Conservation (phyloP, 2,113 vertebrate genomes). For the Salvator merianae region DNA sequence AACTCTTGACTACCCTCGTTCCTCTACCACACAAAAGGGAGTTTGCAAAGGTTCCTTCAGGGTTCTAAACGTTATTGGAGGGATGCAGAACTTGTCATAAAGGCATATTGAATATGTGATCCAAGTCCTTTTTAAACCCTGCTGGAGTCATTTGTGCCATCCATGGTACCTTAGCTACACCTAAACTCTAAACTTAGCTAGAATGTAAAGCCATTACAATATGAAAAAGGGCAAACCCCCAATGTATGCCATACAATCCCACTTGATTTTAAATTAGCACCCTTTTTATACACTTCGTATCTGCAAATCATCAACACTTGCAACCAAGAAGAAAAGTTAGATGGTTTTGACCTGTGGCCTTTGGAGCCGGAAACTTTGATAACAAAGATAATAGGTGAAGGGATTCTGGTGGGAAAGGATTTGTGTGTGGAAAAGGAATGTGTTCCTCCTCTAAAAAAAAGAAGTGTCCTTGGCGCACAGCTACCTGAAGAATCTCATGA, state of each 20-base stretch:
- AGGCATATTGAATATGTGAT: background rate
- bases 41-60: background rate
- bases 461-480: constrained; percentile 67
- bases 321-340: background rate
- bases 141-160: background rate
- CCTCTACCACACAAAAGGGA: background rate
- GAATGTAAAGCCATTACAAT: background rate
- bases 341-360: background rate
- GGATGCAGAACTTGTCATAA: background rate
- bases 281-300: background rate
- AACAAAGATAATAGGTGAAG: background rate
- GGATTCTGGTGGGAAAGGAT: background rate
- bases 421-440: background rate
- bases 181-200: background rate
- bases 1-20: background rate
- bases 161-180: background rate
- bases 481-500: constrained; percentile 36
- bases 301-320: background rate
- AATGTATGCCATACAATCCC: background rate
- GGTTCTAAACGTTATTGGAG: background rate
- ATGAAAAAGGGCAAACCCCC: background rate
- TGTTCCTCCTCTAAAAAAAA: background rate
- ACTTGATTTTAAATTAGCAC: background rate
- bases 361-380: background rate
- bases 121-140: background rate